phyloP scores from a whole-genome alignment of 2,113 vertebrate genomes.

The Otocyon megalotis region DNA sequence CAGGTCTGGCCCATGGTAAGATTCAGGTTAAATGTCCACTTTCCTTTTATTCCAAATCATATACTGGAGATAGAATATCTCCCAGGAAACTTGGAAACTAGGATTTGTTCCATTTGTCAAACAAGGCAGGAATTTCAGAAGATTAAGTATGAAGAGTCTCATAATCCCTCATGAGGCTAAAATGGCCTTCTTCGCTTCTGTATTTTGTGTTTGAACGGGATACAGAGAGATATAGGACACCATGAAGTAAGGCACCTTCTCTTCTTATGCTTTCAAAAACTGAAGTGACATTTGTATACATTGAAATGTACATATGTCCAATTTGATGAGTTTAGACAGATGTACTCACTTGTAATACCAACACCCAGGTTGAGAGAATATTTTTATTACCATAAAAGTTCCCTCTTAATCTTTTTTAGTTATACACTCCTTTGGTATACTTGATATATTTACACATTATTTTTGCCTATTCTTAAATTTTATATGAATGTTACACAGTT shows the following conservation, averaged over 20 bases:
- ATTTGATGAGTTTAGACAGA: not conserved
- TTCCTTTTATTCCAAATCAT: slow-evolving; percentile 5
- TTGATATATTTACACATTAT: not conserved
- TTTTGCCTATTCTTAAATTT: not conserved
- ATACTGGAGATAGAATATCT: not conserved
- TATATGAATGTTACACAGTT: not conserved
- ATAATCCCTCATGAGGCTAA: not conserved
- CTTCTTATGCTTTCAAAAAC: not conserved
- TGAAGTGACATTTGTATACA: not conserved
- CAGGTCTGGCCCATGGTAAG: not conserved
- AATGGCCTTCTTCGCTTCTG: not conserved
- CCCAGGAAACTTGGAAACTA: not conserved
- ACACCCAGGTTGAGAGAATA: too few relatives aligned
- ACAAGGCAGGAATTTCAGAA: not conserved
- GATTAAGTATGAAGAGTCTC: not conserved
- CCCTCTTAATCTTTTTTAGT: not conserved
- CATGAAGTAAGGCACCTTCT: not conserved
- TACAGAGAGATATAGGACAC: not conserved
- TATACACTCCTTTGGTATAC: not conserved
- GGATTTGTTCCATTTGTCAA: not conserved
- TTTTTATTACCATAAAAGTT: not conserved
- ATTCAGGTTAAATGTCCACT: not conserved
- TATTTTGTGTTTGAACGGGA: not conserved
- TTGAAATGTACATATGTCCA: not conserved
- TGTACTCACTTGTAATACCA: not conserved